Base-by-base conservation (phyloP, 2,888 invertebrate species). In the Galeopsomyia nigrocyanea region DNA sequence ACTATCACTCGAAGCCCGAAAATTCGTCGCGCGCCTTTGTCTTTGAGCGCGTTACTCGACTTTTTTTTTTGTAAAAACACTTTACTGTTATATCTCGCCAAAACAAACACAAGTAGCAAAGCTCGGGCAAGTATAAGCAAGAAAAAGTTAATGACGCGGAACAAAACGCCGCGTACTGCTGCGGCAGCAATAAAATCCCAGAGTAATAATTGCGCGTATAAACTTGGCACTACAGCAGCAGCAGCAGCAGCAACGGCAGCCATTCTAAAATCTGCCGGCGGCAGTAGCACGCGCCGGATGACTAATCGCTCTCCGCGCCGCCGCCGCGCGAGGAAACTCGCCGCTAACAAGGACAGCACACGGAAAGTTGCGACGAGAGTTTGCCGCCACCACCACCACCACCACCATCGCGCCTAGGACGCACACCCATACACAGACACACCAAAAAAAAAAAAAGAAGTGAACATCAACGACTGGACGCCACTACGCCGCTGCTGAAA, bases 281-380 rank as follows among this genome's bases (percentile, higher is more conserved):
- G n/a, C 46, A 64, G 57, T 19, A 14, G 39, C 21, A 16, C 49
- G 21, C 26, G 47, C 14, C 39, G 67, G 68, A 74, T 74, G 74
- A 74, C 74, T 74, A 74, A 74, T 74, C 65, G 71, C 61, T 65
- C 31, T 31, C 46, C 61, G 39, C 65, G 31, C 31, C 3, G 7
- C n/a, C n/a, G n/a, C n/a, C n/a, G n/a, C n/a, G n/a, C n/a, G n/a
- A 39, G 68, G 74, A 74, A 74, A 74, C 71, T 74, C 71, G 22
- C 51, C 31, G 70, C 67, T 74, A 74, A 74, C 74, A 67, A 74
- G 74, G 55, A 64, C 73, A 50, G 46, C 55, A 31, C 39, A 13
- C 26, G 3, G 31, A 31, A 31, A 10, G 13, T 22, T 22, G 13
- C 22, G n/a, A 21, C 55, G 55, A 21, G 22, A 69, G 47, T 61